Evolutionary conservation across 2,797 vertebrate species (phyloP), one percentile per base, ranked within the genome.

Genomic region (Cuculus canorus): DNA sequence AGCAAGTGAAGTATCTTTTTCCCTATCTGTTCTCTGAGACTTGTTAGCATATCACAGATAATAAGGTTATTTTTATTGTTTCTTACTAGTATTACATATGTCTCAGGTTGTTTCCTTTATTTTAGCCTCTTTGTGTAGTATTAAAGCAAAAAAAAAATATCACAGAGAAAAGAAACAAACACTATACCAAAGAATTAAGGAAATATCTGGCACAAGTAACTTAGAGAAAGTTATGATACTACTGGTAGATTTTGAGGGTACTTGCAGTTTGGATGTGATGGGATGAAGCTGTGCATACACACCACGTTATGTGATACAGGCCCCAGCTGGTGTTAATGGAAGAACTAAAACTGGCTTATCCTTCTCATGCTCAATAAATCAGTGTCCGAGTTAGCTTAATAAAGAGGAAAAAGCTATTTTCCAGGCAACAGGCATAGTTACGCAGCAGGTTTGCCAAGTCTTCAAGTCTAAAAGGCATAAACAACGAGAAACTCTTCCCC

Each of bases 301-400:
- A 79, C 28, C 88, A 30, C 13, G 25, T 63, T 48, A 65, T 43
- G 30, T 45, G 90, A 76, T 77, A n/a, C 4, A 82, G 80, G 80
- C 25, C 63, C 47, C 93, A 96, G 93, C 86, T 95, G 92, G 77
- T 84, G 64, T 56, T 95, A 95, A 94, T 77, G 77, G 70, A 92
- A 91, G 73, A 96, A 23, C 88, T 95, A 92, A 94, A 92, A 80
- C 83, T 94, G 39, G 70, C 56, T 96, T 88, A 90, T 77, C 54
- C 66, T 79, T 79, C 80, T 45, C 82, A 82, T 41, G 73, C 70
- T 92, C 80, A 70, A 93, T 94, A 95, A 94, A 96, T 84, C 83
- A 88, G 88, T 79, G 83, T 28, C 70, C 16, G 15, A 94, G 77
- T 82, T 92, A 84, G 63, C 59, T 75, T 80, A 88, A 92, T 80